Base-by-base conservation (phyloP, 2,888 invertebrate species). In the Sepioteuthis lessoniana region DNA sequence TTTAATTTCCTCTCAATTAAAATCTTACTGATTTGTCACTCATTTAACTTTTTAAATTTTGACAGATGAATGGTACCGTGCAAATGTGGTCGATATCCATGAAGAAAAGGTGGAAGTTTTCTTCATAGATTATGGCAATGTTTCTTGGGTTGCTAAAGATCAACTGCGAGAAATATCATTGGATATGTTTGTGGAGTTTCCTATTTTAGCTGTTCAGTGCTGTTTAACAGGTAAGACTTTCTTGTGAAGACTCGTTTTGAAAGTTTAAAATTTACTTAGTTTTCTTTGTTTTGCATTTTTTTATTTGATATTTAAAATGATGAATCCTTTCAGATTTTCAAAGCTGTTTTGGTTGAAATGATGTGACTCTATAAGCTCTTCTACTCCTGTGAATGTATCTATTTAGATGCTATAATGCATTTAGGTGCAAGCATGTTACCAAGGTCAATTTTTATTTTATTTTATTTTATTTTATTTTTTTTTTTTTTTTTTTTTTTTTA, bases 61-160 rank as follows among this genome's bases (percentile, higher is more conserved):
- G 5, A 46, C 92, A 92, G 92, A 92, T 92, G n/a, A 92, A n/a
- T 92, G 92, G 92, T 92, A 92, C 47, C 92, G 92, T 8, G 92
- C 92, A 21, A 92, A 46, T 46, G 42, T 46, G 19, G 25, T 42
- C 16, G 46, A 31, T n/a, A n/a, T 1, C 28, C n/a, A 31, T 31
- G 16, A 92, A 28, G 92, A 42, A n/a, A 38, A 92, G 46, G 42
- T 42, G n/a, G 21, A n/a, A n/a, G 92, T 92, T n/a, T 92, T 92
- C 31, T 92, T 47, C 38, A 31, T 92, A n/a, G 92, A 92, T 46
- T 92, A n/a, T 92, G 92, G 92, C 35, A 47, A 47, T 92, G 35
- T 42, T 42, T n/a, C 46, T 31, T 47, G 4, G n/a, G n/a, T 92
- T 25, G n/a, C 31, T 38, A 42, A 46, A 92, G 31, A 46, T 8